A percentile compares a stretch with the other conserved stretches of the same genome.
phyloP scores from a whole-genome alignment of 2,888 invertebrate species.

The Pyrrhia umbra region DNA sequence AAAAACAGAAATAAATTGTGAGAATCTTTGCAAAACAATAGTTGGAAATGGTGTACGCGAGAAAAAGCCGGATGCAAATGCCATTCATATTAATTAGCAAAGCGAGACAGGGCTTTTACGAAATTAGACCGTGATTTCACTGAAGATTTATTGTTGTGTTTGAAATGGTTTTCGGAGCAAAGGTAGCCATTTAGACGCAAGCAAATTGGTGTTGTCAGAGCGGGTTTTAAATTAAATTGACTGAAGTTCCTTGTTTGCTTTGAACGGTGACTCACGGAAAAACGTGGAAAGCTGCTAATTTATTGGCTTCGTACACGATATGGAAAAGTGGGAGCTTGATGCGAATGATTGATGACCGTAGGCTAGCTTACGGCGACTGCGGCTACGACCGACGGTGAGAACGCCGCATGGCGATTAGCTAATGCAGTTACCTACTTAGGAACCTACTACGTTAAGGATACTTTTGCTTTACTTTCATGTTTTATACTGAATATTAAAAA shows the following conservation, averaged over 20 bases:
- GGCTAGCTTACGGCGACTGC: slow-evolving; percentile 23
- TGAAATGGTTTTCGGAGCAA: slow-evolving; percentile 88
- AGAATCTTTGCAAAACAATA: slow-evolving; percentile 90
- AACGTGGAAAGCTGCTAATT: slow-evolving; percentile 72
- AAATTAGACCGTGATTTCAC: slow-evolving; percentile 90
- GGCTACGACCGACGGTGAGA: slow-evolving; percentile 24
- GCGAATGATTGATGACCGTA: slow-evolving; percentile 66
- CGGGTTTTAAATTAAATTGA: slow-evolving; percentile 87
- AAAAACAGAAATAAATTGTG: slow-evolving; percentile 89
- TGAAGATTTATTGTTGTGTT: slow-evolving; percentile 90
- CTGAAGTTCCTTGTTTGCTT: slow-evolving; percentile 81
- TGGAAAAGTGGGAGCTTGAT: slow-evolving; percentile 65
- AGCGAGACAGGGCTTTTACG: slow-evolving; percentile 90
- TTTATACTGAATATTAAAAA: too few species aligned
- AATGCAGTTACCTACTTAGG: slow-evolving; percentile 1
- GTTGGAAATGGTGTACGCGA: slow-evolving; percentile 89
- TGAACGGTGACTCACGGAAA: slow-evolving; percentile 71
- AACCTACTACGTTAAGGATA: not conserved
- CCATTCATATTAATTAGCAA: slow-evolving; percentile 91
- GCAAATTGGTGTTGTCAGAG: slow-evolving; percentile 88
- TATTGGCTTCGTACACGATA: slow-evolving; percentile 70
- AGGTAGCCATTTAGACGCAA: slow-evolving; percentile 88
- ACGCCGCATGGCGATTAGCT: slow-evolving; percentile 41
- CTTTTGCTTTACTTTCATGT: too few species aligned
- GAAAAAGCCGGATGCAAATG: slow-evolving; percentile 91